These are phyloP conservation scores for Catalaphyllia jardinei DNA, from an alignment of 64 coral and sea anemone genomes.

Conservation along the genomic window DNA sequence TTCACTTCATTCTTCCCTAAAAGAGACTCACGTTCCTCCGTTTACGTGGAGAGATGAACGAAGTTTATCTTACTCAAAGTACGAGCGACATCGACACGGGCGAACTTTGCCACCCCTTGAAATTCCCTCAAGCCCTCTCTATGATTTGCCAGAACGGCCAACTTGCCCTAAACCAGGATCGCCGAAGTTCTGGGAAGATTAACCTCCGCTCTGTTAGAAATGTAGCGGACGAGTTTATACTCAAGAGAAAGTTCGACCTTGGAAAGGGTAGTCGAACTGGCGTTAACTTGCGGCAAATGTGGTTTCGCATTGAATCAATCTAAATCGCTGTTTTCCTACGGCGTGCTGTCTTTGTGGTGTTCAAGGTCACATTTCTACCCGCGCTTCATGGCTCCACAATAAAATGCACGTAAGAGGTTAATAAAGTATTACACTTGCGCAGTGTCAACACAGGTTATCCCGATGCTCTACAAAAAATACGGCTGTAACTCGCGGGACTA, in stretches of 20 bases:
- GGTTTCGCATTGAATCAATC: background rate
- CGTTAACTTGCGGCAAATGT: background rate
- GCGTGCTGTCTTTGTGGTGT: background rate
- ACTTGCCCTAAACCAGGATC: slow-evolving; percentile 53
- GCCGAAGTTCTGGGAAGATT: slow-evolving; percentile 75
- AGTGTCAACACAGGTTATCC: too few species aligned
- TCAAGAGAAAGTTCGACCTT: background rate
- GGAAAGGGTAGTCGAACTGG: background rate
- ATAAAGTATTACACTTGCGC: too few species aligned
- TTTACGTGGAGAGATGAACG: slow-evolving; percentile 67
- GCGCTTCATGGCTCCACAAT: too few species aligned
- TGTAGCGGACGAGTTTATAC: background rate
- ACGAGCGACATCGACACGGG: slow-evolving; percentile 48
- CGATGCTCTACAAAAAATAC: too few species aligned
- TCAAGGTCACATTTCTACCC: background rate
- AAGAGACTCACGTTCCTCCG: slow-evolving; percentile 35
- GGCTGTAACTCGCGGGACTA: background rate
- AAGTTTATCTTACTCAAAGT: slow-evolving; percentile 28
- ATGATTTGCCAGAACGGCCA: slow-evolving; percentile 30
- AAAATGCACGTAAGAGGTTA: too few species aligned
- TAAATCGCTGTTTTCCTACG: background rate
- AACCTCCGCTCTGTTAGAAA: slow-evolving; percentile 1
- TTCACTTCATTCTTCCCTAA: background rate
- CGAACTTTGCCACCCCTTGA: slow-evolving; percentile 70
- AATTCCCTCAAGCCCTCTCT: slow-evolving; percentile 7